A percentile compares a stretch with the other conserved stretches of the same genome.
These are phyloP conservation scores for Pyrrhia umbra DNA, from an alignment of 2,888 invertebrate species.

Conservation along the genomic window DNA sequence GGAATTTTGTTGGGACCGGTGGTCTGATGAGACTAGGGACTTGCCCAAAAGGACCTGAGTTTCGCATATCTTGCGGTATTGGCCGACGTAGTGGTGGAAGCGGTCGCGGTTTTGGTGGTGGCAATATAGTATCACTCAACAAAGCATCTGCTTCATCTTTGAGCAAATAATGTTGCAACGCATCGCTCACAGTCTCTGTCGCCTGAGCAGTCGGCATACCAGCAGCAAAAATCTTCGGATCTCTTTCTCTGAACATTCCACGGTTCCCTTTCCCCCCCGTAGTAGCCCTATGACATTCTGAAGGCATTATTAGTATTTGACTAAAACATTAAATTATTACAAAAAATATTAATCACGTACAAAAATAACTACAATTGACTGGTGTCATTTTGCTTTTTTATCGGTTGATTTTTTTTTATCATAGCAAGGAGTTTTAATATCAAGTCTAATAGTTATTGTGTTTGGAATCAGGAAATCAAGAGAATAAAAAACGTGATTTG, in stretches of 20 bases:
- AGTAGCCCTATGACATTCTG: constrained; percentile 75
- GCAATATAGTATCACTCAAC: constrained; percentile 77
- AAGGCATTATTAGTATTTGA: constrained; percentile 69
- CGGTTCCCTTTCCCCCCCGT: constrained; percentile 83
- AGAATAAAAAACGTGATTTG: background rate
- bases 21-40: constrained; percentile 75
- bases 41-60: constrained; percentile 72
- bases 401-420: background rate
- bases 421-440: background rate
- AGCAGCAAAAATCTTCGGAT: constrained; percentile 80
- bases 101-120: constrained; percentile 71
- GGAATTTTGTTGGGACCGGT: constrained; percentile 78
- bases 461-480: background rate
- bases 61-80: constrained; percentile 72
- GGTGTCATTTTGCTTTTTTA: constrained; percentile 23
- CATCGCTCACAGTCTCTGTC: constrained; percentile 69
- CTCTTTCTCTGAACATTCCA: constrained; percentile 81
- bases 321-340: constrained; percentile 1
- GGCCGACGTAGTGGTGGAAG: constrained; percentile 76
- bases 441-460: background rate
- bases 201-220: constrained; percentile 80
- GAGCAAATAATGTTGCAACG: constrained; percentile 77
- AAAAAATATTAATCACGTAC: background rate
- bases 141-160: constrained; percentile 83
- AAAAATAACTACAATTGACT: constrained; percentile 29